Percentiles rank a stretch among this genome's conserved stretches.
These are phyloP conservation scores for Potorous gilbertii DNA, from an alignment of 2,797 vertebrate genomes.

Conservation along the genomic window DNA sequence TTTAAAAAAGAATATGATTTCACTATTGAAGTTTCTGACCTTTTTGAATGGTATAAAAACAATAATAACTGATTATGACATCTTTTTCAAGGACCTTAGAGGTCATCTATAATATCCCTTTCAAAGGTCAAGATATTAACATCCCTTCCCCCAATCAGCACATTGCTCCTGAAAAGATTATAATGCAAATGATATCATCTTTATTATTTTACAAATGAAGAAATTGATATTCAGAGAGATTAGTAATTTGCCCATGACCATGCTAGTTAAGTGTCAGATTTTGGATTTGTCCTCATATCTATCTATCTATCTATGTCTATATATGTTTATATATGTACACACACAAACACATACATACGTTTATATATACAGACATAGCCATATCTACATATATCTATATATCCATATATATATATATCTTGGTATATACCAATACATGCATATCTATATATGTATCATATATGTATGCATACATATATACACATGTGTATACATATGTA, in stretches of 20 bases:
- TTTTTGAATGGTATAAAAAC: background rate
- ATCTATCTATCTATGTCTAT: no score
- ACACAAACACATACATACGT: no score
- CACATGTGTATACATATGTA: no score
- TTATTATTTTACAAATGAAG: background rate
- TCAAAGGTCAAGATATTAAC: background rate
- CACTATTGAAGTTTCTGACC: background rate
- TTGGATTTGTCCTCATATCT: background rate
- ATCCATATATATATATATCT: no score
- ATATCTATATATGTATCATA: no score
- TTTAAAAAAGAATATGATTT: background rate
- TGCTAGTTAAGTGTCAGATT: background rate
- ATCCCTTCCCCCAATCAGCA: conserved; percentile 37
- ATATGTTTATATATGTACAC: no score
- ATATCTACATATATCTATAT: no score
- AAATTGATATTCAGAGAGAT: background rate
- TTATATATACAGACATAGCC: no score
- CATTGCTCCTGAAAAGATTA: background rate
- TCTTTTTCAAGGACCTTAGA: background rate
- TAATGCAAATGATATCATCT: background rate
- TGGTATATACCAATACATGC: no score
- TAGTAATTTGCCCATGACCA: background rate
- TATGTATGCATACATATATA: no score
- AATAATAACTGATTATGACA: background rate
- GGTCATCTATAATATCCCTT: background rate